A percentile compares a stretch with the other conserved stretches of the same genome.
phyloP scores from a whole-genome alignment of 2,888 invertebrate genomes.

The Anodontia alba region DNA sequence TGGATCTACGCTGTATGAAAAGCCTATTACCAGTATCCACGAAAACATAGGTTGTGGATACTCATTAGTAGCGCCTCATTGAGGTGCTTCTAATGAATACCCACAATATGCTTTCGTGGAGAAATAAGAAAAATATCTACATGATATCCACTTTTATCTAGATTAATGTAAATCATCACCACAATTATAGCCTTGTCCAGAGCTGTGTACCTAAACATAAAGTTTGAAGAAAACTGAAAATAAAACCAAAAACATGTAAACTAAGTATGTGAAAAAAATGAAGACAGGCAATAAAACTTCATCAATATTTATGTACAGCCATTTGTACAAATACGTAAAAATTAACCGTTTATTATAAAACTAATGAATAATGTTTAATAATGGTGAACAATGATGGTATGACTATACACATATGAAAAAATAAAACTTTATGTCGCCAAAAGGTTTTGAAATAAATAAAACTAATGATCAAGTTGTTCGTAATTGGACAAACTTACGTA shows the following conservation, averaged over 20 bases:
- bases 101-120: too few species aligned
- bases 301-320: background rate
- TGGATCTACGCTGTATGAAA: too few species aligned
- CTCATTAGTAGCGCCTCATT: too few species aligned
- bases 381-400: background rate
- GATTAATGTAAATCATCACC: too few species aligned
- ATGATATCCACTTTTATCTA: too few species aligned
- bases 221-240: background rate
- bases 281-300: background rate
- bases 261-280: background rate
- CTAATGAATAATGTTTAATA: background rate
- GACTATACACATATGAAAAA: conserved; percentile 12
- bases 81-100: too few species aligned
- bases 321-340: conserved; percentile 12
- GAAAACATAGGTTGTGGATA: too few species aligned
- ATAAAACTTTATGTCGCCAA: background rate
- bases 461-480: background rate
- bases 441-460: conserved; percentile 1
- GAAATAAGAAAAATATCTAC: too few species aligned
- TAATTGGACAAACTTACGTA: background rate
- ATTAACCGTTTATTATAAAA: conserved; percentile 8
- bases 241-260: background rate
- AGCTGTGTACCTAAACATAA: too few species aligned
- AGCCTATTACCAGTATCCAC: too few species aligned
- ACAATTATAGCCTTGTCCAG: too few species aligned